Evolutionary conservation across 2,113 vertebrate species (phyloP).

Genomic region (Cryptomyrus ogoouensis): DNA sequence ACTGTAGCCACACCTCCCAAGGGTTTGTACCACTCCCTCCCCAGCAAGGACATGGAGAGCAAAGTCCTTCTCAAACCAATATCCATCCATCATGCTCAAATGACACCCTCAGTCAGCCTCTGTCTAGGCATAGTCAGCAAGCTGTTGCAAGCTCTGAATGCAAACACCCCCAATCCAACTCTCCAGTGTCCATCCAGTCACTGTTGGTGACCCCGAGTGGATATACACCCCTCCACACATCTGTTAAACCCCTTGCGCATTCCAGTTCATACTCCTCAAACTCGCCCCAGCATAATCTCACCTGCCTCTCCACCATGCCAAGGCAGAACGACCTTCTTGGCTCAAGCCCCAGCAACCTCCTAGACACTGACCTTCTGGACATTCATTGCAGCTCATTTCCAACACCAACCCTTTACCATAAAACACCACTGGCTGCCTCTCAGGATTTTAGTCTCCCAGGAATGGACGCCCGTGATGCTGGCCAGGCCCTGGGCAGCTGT

Average conservation of each 20-base stretch:
- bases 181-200: not conserved
- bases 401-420: not conserved
- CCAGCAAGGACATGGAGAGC: not conserved
- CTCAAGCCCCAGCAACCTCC: not conserved
- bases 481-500: not conserved
- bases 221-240: not conserved
- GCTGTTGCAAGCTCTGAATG: not conserved
- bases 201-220: not conserved
- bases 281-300: not conserved
- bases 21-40: conserved; percentile 10
- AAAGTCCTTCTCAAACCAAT: not conserved
- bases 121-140: not conserved
- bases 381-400: not conserved
- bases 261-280: not conserved
- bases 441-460: not conserved
- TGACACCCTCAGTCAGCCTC: conserved; percentile 5
- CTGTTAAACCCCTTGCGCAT: not conserved
- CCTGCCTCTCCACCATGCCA: not conserved
- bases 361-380: not conserved
- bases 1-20: not conserved
- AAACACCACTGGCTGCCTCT: not conserved
- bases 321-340: conserved; percentile 5
- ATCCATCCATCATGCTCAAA: not conserved
- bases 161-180: not conserved
- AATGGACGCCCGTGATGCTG: not conserved